Evolutionary conservation across 2,797 vertebrate species (phyloP).

Genomic region (Clarias platycephalus): DNA sequence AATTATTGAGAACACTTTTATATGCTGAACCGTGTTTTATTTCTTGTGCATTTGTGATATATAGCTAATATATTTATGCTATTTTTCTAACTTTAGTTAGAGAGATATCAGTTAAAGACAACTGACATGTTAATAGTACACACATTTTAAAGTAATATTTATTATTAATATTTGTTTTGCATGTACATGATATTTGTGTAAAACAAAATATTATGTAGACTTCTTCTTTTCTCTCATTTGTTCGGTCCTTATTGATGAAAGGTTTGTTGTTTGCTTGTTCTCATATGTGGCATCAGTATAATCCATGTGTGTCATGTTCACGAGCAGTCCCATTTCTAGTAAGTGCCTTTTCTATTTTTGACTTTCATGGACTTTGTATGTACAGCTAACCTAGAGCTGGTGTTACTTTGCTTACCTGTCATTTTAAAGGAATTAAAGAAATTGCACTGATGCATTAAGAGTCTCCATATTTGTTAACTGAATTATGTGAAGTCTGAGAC

Average conservation of each 20-base stretch:
- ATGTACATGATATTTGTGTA: conserved; percentile 12
- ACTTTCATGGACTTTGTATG: conserved; percentile 25
- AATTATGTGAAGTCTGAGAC: background rate
- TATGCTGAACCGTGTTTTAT: conserved; percentile 10
- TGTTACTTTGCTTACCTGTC: conserved; percentile 13
- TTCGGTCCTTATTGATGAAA: background rate
- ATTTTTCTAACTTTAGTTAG: conserved; percentile 58
- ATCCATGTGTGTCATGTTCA: conserved; percentile 15
- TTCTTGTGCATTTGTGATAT: conserved; percentile 33
- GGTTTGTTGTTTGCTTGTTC: conserved; percentile 1
- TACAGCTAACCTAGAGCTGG: conserved; percentile 17
- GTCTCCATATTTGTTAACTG: background rate
- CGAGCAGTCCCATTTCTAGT: conserved; percentile 36
- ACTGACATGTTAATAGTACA: conserved; percentile 41
- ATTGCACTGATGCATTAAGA: background rate
- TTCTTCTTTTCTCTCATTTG: conserved; percentile 4
- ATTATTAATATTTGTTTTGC: conserved; percentile 40
- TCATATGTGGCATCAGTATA: conserved; percentile 4
- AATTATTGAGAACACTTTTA: conserved; percentile 33
- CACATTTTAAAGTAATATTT: conserved; percentile 49
- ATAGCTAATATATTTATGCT: conserved; percentile 59
- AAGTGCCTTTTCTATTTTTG: conserved; percentile 54
- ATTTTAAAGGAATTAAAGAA: conserved; percentile 38
- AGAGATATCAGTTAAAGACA: conserved; percentile 37
- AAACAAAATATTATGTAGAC: background rate